Evolutionary conservation across 1,140 invertebrate genomes (phyloP).

Genomic region (Zaprionus inermis): DNA sequence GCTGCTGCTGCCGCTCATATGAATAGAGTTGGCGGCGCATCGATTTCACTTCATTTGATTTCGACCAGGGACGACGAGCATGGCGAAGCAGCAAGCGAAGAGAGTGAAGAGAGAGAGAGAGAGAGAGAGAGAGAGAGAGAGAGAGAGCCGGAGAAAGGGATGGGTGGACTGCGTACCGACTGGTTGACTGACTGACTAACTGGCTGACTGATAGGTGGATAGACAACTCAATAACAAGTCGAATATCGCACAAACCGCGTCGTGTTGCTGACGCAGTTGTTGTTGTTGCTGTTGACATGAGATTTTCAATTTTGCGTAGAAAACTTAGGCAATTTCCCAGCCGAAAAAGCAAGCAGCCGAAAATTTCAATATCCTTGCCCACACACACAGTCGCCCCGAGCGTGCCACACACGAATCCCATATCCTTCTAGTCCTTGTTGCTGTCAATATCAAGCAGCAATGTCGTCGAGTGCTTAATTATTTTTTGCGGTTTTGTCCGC

Average conservation of each 20-base stretch:
- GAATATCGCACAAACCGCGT: constrained; percentile 56
- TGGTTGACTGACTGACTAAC: constrained; percentile 50
- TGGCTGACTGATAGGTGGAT: constrained; percentile 48
- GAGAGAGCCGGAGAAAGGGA: not conserved
- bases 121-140: not conserved
- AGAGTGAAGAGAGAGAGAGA: constrained; percentile 8
- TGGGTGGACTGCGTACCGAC: constrained; percentile 40
- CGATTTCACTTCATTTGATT: constrained; percentile 82
- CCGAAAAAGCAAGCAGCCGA: constrained; percentile 39
- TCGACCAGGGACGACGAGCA: constrained; percentile 48
- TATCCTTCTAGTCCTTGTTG: constrained; percentile 35
- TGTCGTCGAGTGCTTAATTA: constrained; percentile 77
- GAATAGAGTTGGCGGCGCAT: constrained; percentile 79
- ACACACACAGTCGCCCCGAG: not conserved
- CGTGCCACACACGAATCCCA: not conserved
- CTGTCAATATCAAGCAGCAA: constrained; percentile 73
- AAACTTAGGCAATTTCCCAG: constrained; percentile 38
- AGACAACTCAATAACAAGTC: constrained; percentile 74
- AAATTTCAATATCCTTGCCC: constrained; percentile 68
- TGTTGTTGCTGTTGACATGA: constrained; percentile 41
- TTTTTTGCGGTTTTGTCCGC: constrained; percentile 76
- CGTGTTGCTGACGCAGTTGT: constrained; percentile 28
- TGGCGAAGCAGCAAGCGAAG: too few species aligned
- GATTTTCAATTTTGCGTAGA: constrained; percentile 64
- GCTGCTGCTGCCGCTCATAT: constrained; percentile 52